Evolutionary conservation across 1,140 invertebrate genomes (phyloP), one percentile per base, ranked within the genome.

Genomic region (Diorhabda carinulata): DNA sequence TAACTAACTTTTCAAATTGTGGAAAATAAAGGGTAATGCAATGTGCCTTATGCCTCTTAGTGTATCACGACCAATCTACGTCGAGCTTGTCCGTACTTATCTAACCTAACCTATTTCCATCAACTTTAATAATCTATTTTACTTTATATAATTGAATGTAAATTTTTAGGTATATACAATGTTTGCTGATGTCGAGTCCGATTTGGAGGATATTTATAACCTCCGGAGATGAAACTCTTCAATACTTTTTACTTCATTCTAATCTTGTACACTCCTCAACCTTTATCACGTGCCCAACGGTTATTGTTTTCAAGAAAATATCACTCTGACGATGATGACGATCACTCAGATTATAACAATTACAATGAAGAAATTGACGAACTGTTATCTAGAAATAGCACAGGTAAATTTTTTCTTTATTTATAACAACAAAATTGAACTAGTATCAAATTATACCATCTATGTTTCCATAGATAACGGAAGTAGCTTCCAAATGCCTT

Each of bases 291-390:
- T 45, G 67, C 69, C n/a, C 75, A 79, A 70, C 61, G 74, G 41
- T 71, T 78, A 25, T 70, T 71, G 10, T 76, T 72, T 7, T 74
- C 75, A 40, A 72, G 75, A 40, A 74, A 69, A 62, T 77, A 77
- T 70, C 73, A 79, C 60, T 72, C 73, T 9, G 73, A 76, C 58
- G 78, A 79, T 41, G 78, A 79, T 10, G 77, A 80, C 61, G 73
- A 77, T 9, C 69, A 75, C 52, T 59, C 67, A 9, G 59, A 65
- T 47, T 41, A 70, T 56, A 42, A 70, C 59, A 62, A 75, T 40
- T 70, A 77, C 40, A 70, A 75, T 45, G 70, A 67, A 3, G 74
- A 78, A 43, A 62, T 68, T 5, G 67, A 68, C 6, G 45, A 57
- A 5, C 61, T 57, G 40, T 3, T 68, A 9, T 60, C 69, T 6